phyloP scores from a whole-genome alignment of 1,140 invertebrate genomes.

The Drosophila varians region DNA sequence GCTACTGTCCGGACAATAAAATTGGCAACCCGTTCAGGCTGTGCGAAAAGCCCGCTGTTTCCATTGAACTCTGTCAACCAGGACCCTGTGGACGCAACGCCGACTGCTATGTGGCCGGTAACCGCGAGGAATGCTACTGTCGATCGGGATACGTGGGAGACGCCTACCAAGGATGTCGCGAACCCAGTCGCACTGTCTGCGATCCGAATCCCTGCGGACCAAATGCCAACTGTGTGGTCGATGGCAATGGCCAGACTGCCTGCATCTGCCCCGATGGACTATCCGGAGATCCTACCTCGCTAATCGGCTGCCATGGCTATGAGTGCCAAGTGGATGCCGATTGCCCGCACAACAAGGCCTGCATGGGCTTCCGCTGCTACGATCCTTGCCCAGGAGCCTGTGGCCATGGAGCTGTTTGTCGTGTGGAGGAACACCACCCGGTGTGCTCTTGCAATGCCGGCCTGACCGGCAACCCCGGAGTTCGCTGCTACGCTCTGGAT shows the following conservation, averaged over 20 bases:
- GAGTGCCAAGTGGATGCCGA: conserved; percentile 91
- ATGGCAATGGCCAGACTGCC: conserved; percentile 87
- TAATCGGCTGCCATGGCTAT: conserved; percentile 88
- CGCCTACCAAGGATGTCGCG: conserved; percentile 89
- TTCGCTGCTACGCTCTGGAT: conserved; percentile 87
- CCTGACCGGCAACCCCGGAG: conserved; percentile 89
- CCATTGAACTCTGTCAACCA: conserved; percentile 88
- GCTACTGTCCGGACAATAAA: conserved; percentile 90
- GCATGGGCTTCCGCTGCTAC: conserved; percentile 90
- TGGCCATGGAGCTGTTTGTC: conserved; percentile 89
- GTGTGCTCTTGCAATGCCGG: conserved; percentile 90
- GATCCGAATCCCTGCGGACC: conserved; percentile 91
- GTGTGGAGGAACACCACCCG: conserved; percentile 90
- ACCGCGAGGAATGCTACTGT: conserved; percentile 91
- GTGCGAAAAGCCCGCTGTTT: conserved; percentile 86
- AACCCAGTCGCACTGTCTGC: conserved; percentile 87
- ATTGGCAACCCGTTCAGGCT: conserved; percentile 91
- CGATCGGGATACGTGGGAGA: conserved; percentile 89
- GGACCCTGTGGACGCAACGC: conserved; percentile 91
- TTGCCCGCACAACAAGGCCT: conserved; percentile 88
- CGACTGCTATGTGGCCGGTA: conserved; percentile 90
- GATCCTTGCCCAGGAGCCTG: conserved; percentile 93
- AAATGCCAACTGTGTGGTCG: conserved; percentile 89
- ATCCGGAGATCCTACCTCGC: conserved; percentile 90
- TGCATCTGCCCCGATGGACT: conserved; percentile 91